These are phyloP conservation scores for honey bee (Apis mellifera) DNA, from an alignment of 1,140 invertebrate genomes.

Conservation along the genomic window DNA sequence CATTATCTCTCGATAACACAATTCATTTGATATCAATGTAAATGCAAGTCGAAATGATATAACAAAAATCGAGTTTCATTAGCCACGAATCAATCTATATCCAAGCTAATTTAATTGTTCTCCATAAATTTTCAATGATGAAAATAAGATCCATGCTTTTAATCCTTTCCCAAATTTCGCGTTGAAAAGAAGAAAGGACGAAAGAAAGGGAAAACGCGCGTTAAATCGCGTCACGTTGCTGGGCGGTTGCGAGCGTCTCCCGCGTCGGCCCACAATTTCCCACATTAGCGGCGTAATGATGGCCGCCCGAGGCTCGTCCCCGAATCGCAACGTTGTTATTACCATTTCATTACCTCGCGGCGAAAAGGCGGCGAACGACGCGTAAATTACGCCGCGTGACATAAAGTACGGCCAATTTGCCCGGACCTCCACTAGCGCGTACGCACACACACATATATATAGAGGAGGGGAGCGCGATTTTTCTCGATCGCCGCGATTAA, in stretches of 20 bases:
- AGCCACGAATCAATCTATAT: too few species aligned
- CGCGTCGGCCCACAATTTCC: constrained; percentile 49
- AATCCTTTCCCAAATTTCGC: too few species aligned
- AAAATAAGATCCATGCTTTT: too few species aligned
- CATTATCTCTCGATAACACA: constrained; percentile 9
- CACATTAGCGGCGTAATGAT: constrained; percentile 63
- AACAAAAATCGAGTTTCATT: too few species aligned
- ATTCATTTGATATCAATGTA: neutral
- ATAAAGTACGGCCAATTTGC: constrained; percentile 65
- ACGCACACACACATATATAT: too few species aligned
- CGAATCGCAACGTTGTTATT: constrained; percentile 66
- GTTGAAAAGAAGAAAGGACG: neutral
- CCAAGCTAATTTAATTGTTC: too few species aligned
- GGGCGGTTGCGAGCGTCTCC: constrained; percentile 11
- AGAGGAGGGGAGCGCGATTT: constrained; percentile 19
- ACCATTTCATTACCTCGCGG: constrained; percentile 65
- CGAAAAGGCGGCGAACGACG: constrained; percentile 57
- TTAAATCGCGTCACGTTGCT: neutral
- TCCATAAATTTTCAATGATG: too few species aligned
- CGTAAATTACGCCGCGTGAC: constrained; percentile 64
- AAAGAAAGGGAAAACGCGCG: neutral
- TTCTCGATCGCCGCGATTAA: constrained; percentile 12
- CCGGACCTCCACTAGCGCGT: neutral
- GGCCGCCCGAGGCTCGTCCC: constrained; percentile 50
- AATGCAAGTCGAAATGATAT: too few species aligned